Percentiles rank a stretch among this genome's conserved stretches.
Conservation (phyloP, 2,797 vertebrate genomes). For the Sparus aurata region DNA sequence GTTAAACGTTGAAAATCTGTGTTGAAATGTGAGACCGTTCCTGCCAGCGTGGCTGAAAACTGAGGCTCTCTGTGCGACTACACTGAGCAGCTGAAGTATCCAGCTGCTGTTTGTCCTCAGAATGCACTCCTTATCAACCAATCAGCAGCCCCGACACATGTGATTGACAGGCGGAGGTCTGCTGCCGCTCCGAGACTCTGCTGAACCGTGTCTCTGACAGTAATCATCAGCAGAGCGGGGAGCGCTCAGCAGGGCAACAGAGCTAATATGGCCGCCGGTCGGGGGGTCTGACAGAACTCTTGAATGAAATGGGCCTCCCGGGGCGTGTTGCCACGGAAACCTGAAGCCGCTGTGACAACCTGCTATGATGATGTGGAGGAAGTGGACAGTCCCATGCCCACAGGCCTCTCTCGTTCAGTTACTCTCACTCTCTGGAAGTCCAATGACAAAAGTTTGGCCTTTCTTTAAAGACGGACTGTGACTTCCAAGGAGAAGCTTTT, state of each 20-base stretch:
- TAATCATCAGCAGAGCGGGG: constrained; percentile 1
- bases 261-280: background rate
- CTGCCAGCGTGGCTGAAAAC: too few relatives aligned
- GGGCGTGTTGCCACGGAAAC: constrained; percentile 25
- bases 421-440: background rate
- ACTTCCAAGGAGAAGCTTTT: background rate
- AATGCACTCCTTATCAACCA: background rate
- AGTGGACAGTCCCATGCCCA: background rate
- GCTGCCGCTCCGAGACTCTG: background rate
- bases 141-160: background rate
- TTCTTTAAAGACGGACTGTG: too few relatives aligned
- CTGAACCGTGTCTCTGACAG: constrained; percentile 11
- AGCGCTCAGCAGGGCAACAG: background rate
- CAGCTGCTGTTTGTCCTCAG: background rate
- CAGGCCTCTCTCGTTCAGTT: fast-evolving
- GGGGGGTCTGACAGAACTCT: constrained; percentile 5
- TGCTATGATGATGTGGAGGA: background rate
- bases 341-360: background rate
- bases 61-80: background rate
- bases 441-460: background rate
- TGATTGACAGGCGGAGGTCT: background rate
- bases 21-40: too few relatives aligned
- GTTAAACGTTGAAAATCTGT: background rate
- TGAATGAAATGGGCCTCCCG: constrained; percentile 6
- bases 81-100: background rate